Evolutionary conservation across 2,797 vertebrate species (phyloP).

Genomic region (Falco naumanni): DNA sequence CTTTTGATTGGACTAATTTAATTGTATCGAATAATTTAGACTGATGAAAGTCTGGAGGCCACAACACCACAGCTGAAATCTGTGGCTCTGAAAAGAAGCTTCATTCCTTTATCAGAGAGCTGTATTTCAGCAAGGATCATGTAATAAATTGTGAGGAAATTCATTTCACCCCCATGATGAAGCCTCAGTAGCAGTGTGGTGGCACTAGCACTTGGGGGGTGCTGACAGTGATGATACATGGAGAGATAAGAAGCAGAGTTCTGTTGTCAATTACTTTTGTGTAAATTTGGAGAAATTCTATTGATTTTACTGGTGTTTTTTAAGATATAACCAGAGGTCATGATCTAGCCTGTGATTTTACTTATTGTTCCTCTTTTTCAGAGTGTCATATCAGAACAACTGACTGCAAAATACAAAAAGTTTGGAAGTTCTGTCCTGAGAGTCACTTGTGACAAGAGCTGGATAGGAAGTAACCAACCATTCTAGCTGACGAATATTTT

Average conservation of each 20-base stretch:
- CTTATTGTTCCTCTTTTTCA: slow-evolving; percentile 37
- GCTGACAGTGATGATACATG: slow-evolving; percentile 10
- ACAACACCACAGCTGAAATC: neutral
- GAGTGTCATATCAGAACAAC: slow-evolving; percentile 23
- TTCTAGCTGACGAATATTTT: neutral
- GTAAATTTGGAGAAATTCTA: neutral
- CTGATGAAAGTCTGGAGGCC: slow-evolving; percentile 51
- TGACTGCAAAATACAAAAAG: slow-evolving; percentile 15
- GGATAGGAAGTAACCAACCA: neutral
- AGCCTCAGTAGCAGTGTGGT: neutral
- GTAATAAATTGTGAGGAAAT: slow-evolving; percentile 48
- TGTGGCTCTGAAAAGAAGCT: neutral
- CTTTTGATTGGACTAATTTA: slow-evolving; percentile 75
- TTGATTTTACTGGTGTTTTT: neutral
- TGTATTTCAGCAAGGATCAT: neutral
- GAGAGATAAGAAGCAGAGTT: neutral
- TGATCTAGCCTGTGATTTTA: neutral
- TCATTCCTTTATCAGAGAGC: neutral
- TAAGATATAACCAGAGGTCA: neutral
- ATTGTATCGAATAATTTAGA: slow-evolving; percentile 66
- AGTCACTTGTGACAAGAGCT: neutral
- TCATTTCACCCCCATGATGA: slow-evolving; percentile 46
- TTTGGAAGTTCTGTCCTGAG: neutral
- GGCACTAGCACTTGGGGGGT: neutral
- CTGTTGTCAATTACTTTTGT: neutral